Evolutionary conservation across 2,888 invertebrate species (phyloP).

Genomic region (Fabriciana adippe): DNA sequence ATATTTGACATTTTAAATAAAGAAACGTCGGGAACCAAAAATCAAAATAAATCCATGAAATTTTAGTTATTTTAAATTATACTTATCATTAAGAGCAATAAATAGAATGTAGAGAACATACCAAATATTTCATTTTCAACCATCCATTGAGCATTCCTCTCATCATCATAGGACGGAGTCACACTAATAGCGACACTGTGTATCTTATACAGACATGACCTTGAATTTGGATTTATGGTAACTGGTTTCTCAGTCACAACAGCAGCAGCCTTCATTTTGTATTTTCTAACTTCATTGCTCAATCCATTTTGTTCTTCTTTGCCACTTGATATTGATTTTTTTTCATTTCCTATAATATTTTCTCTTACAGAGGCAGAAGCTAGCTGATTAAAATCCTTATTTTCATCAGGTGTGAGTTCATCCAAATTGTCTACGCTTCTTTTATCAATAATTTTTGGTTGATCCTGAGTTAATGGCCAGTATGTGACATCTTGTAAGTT

Average conservation of each 20-base stretch:
- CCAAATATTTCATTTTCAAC: conserved; percentile 69
- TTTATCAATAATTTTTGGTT: conserved; percentile 56
- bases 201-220: conserved; percentile 69
- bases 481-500: conserved; percentile 55
- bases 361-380: conserved; percentile 48
- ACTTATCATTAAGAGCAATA: background rate
- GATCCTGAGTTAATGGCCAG: conserved; percentile 53
- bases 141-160: conserved; percentile 60
- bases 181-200: conserved; percentile 65
- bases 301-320: conserved; percentile 59
- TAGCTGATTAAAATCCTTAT: conserved; percentile 50
- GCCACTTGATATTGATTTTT: conserved; percentile 47
- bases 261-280: conserved; percentile 57
- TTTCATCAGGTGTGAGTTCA: conserved; percentile 50
- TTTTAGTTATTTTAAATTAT: no score
- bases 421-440: conserved; percentile 61
- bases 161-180: conserved; percentile 68
- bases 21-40: no score
- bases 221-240: conserved; percentile 54
- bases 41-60: no score
- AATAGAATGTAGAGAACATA: conserved; percentile 45
- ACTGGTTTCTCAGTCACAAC: conserved; percentile 54
- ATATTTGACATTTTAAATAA: no score
- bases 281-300: conserved; percentile 52
- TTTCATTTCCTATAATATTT: conserved; percentile 53